Percentiles rank a stretch among this genome's conserved stretches.
phyloP scores from a whole-genome alignment of 2,888 invertebrate species.

The Cryptocheilus praepositus region DNA sequence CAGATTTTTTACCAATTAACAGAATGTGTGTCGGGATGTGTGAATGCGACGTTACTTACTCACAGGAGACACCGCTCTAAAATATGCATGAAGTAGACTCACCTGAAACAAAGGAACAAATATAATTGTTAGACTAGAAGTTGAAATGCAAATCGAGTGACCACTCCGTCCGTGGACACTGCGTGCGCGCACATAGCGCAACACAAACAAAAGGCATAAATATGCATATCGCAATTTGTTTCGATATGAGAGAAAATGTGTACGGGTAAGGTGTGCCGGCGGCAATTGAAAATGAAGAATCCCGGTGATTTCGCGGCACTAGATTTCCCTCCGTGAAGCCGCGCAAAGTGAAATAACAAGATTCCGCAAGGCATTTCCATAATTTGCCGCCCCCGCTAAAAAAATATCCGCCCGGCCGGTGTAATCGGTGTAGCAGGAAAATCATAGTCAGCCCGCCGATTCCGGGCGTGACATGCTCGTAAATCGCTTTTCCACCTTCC shows the following conservation, averaged over 20 bases:
- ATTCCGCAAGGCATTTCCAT: constrained; percentile 18
- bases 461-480: not conserved
- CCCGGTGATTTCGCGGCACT: constrained; percentile 4
- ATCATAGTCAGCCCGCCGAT: not conserved
- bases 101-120: constrained; percentile 53
- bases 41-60: constrained; percentile 15
- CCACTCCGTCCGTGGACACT: not conserved
- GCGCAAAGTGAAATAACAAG: constrained; percentile 16
- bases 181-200: constrained; percentile 3
- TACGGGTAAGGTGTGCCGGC: not conserved
- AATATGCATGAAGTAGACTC: constrained; percentile 46
- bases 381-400: constrained; percentile 19
- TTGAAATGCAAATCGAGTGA: constrained; percentile 38
- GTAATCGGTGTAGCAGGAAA: constrained; percentile 21
- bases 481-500: constrained; percentile 3
- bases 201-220: constrained; percentile 12
- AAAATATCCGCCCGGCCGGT: constrained; percentile 15
- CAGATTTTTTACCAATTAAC: constrained; percentile 15
- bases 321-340: not conserved
- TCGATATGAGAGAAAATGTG: not conserved
- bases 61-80: constrained; percentile 21
- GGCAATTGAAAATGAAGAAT: constrained; percentile 15
- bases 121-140: constrained; percentile 35
- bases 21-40: not conserved
- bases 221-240: constrained; percentile 28